Evolutionary conservation across 2,888 invertebrate genomes (phyloP), one percentile per base, ranked within the genome.

Genomic region (Caenorhabditis doughertyi): DNA sequence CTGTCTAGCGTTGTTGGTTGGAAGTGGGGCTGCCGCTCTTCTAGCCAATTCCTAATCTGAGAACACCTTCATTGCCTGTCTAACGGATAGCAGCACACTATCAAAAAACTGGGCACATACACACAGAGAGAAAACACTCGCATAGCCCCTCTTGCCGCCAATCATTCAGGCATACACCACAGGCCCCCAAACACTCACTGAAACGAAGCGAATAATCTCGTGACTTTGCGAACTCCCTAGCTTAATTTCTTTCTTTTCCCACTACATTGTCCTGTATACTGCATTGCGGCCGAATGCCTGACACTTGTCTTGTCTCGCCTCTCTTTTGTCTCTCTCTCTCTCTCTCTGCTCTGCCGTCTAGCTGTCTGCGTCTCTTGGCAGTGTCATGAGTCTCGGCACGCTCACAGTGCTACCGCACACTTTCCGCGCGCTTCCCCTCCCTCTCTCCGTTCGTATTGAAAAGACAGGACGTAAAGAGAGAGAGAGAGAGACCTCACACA

Each of bases 201-300:
- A 74, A 64, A 49, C 60, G 39, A 39, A 58, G 53, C 65, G 51
- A 65, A 65, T 65, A 65, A 65, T 65, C 65, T 65, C 51, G 65
- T 65, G 65, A 65, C 65, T 65, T 65, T 65, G 65, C 65, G 65
- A 65, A 65, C 65, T 65, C 65, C 29, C 51, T 65, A 65, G 65
- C 65, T 65, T 65, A 65, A 65, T 65, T 65, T 65, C 51, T 65
- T 32, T 51, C 65, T 65, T 51, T 65, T 51, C 49, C 47, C 47
- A 65, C 65, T 64, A 47, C 32, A 60, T 44, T 42, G 60, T 44
- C 62, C 27, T 35, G 35, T 35, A 35, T 9, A 35, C 35, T 35
- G 13, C 44, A 4, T 3, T 4, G 44, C 44, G 44, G 21, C 8
- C 35, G 11, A 47, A 35, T 35, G 18, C 27, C 23, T 47, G n/a